Percentiles rank a stretch among this genome's conserved stretches.
These are phyloP conservation scores for Odontamblyopus rebecca DNA, from an alignment of 2,797 vertebrate genomes.

Conservation along the genomic window DNA sequence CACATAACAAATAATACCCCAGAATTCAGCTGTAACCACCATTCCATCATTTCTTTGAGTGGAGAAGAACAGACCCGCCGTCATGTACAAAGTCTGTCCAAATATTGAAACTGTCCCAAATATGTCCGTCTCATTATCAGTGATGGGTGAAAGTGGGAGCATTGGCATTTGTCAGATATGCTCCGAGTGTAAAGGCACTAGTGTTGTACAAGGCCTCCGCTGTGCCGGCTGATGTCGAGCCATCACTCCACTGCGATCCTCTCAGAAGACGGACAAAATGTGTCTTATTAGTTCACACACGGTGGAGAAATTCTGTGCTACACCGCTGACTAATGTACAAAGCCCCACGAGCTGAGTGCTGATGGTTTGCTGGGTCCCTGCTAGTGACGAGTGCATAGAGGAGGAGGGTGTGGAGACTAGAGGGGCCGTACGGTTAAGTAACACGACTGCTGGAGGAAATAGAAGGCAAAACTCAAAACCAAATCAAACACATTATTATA, in stretches of 20 bases:
- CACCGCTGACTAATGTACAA: conserved; percentile 77
- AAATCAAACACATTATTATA: conserved; percentile 16
- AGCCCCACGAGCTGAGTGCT: conserved; percentile 69
- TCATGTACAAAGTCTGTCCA: conserved; percentile 69
- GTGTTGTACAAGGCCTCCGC: conserved; percentile 74
- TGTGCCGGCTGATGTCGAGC: conserved; percentile 72
- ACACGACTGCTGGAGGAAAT: conserved; percentile 61
- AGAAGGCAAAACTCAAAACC: conserved; percentile 19
- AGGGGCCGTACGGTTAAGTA: conserved; percentile 58
- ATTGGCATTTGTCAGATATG: conserved; percentile 73
- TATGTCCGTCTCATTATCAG: conserved; percentile 78
- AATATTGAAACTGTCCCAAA: conserved; percentile 77
- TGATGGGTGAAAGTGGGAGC: conserved; percentile 67
- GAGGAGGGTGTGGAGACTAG: conserved; percentile 42
- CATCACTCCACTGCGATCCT: conserved; percentile 68
- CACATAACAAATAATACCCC: conserved; percentile 3
- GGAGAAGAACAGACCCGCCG: conserved; percentile 59
- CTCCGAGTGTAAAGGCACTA: conserved; percentile 66
- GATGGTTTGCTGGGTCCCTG: conserved; percentile 66
- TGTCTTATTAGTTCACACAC: conserved; percentile 75
- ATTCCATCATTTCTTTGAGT: conserved; percentile 13
- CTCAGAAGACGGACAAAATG: conserved; percentile 71
- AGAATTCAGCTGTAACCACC: background rate
- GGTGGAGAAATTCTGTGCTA: conserved; percentile 79
- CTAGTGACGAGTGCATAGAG: conserved; percentile 51